A percentile compares a stretch with the other conserved stretches of the same genome.
Evolutionary conservation across 2,888 invertebrate species (phyloP).

Genomic region (Eupithecia vulgata): DNA sequence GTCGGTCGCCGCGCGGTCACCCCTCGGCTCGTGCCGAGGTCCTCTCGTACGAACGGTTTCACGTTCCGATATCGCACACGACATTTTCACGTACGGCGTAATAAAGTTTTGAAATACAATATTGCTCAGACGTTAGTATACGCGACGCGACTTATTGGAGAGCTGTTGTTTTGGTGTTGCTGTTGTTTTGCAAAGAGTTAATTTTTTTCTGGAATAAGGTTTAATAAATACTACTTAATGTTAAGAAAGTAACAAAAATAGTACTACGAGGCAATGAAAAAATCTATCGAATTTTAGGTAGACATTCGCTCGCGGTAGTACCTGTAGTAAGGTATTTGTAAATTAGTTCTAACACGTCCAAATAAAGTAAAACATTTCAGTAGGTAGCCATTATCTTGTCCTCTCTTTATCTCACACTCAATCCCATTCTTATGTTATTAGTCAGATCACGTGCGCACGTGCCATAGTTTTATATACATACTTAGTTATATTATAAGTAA

Average conservation of each 20-base stretch:
- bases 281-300: background rate
- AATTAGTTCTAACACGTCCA: background rate
- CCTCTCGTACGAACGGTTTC: constrained; percentile 29
- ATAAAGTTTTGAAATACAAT: constrained; percentile 20
- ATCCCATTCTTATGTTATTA: background rate
- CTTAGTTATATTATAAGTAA: background rate
- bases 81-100: constrained; percentile 42
- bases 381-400: background rate
- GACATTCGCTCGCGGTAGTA: background rate
- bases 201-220: background rate
- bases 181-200: background rate
- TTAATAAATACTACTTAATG: background rate
- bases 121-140: background rate
- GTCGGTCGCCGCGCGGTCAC: constrained; percentile 70
- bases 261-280: too few relatives aligned
- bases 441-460: constrained; percentile 2
- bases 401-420: background rate
- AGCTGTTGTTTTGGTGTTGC: background rate
- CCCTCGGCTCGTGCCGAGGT: constrained; percentile 54
- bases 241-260: too few relatives aligned
- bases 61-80: constrained; percentile 44
- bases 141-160: background rate
- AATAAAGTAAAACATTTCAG: background rate
- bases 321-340: background rate
- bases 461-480: background rate